These are phyloP conservation scores for Thamnophis sirtalis DNA, from an alignment of 2,113 vertebrate species.

Conservation along the genomic window DNA sequence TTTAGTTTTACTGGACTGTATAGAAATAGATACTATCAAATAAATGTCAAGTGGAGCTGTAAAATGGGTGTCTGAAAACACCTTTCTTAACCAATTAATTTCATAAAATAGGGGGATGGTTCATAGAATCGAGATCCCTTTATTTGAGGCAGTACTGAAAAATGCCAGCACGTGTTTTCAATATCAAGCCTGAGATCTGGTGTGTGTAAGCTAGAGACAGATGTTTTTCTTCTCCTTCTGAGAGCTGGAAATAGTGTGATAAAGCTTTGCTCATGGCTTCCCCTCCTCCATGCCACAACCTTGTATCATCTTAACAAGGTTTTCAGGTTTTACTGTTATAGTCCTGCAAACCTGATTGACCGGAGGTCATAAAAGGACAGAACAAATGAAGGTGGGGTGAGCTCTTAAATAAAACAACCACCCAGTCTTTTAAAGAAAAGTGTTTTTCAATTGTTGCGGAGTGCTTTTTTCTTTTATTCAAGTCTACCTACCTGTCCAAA, in stretches of 20 bases:
- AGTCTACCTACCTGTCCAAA: neutral
- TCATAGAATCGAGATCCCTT: neutral
- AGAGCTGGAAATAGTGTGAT: neutral
- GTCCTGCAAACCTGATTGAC: neutral
- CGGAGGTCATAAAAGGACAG: neutral
- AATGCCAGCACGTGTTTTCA: neutral
- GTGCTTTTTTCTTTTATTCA: neutral
- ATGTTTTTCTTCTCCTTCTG: neutral
- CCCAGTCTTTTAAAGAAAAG: neutral
- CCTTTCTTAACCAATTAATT: neutral
- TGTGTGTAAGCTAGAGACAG: neutral
- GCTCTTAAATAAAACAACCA: neutral
- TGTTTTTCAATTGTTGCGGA: too few species aligned
- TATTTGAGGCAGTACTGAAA: neutral
- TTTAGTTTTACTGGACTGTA: neutral
- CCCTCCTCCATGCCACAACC: neutral
- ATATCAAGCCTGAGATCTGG: neutral
- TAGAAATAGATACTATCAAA: neutral
- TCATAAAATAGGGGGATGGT: neutral
- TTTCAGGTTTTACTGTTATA: constrained; percentile 4
- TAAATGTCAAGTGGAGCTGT: neutral
- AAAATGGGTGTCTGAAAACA: neutral
- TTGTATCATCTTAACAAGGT: neutral
- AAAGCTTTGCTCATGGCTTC: neutral
- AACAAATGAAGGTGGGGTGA: neutral